A percentile compares a stretch with the other conserved stretches of the same genome.
These are phyloP conservation scores for Trachythela sp. DNA, from an alignment of 64 coral and sea anemone genomes.

Conservation along the genomic window DNA sequence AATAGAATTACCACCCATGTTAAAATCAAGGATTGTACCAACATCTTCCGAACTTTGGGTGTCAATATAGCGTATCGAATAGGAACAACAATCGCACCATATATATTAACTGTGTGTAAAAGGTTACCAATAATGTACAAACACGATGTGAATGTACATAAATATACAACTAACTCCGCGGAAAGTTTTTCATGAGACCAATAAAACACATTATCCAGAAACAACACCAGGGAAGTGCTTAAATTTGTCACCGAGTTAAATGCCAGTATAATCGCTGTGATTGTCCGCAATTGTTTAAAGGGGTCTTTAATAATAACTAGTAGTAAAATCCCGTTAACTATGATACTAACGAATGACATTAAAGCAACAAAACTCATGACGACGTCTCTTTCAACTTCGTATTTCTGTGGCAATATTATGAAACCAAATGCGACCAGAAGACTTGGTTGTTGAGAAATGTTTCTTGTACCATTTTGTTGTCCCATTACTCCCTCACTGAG, in stretches of 20 bases:
- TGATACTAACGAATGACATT: background rate
- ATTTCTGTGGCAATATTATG: background rate
- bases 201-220: background rate
- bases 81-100: background rate
- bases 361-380: background rate
- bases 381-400: background rate
- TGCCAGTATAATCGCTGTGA: background rate
- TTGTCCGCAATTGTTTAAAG: background rate
- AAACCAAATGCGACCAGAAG: background rate
- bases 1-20: background rate
- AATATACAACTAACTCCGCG: background rate
- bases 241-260: background rate
- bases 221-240: background rate
- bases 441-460: background rate
- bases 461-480: too few species aligned
- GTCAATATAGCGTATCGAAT: background rate
- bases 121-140: background rate
- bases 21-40: background rate
- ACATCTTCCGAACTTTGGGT: background rate
- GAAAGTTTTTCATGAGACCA: background rate
- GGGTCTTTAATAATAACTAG: background rate
- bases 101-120: background rate
- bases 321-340: background rate
- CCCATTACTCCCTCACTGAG: too few species aligned
- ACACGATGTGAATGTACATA: background rate